A percentile compares a stretch with the other conserved stretches of the same genome.
Conservation (phyloP, 2,797 vertebrate genomes). For the Dromococcyx pavoninus region DNA sequence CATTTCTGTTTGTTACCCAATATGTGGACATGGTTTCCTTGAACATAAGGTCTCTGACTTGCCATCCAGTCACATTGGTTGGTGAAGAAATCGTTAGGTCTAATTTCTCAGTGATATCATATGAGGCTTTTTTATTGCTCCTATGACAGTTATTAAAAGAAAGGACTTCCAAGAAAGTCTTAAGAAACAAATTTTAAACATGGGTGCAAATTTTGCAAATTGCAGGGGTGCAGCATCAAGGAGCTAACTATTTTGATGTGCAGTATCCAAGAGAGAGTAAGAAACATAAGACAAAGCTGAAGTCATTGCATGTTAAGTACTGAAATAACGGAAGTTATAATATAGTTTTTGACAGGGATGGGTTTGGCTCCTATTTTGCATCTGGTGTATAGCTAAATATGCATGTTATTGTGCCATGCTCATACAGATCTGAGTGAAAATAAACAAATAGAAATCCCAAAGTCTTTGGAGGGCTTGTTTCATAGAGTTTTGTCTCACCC, state of each 20-base stretch:
- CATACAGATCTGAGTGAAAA: background rate
- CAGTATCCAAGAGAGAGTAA: background rate
- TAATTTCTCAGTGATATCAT: constrained; percentile 37
- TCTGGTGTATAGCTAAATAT: background rate
- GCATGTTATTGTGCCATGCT: background rate
- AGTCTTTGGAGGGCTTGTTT: background rate
- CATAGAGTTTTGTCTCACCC: background rate
- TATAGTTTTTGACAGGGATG: background rate
- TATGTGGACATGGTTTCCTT: background rate
- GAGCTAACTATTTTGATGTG: background rate
- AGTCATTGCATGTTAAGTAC: background rate
- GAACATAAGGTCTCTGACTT: background rate
- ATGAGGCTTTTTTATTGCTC: background rate
- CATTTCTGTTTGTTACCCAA: background rate
- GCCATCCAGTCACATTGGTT: background rate
- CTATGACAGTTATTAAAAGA: background rate
- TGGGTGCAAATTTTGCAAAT: too few species aligned
- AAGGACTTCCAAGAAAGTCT: background rate
- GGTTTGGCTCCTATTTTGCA: background rate
- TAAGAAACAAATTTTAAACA: too few species aligned
- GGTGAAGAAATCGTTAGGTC: background rate
- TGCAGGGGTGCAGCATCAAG: background rate
- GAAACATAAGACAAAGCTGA: background rate
- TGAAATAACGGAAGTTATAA: background rate
- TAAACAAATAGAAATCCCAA: background rate